These are phyloP conservation scores for Cercocebus atys DNA, from an alignment of 2,113 vertebrate genomes.

Conservation along the genomic window DNA sequence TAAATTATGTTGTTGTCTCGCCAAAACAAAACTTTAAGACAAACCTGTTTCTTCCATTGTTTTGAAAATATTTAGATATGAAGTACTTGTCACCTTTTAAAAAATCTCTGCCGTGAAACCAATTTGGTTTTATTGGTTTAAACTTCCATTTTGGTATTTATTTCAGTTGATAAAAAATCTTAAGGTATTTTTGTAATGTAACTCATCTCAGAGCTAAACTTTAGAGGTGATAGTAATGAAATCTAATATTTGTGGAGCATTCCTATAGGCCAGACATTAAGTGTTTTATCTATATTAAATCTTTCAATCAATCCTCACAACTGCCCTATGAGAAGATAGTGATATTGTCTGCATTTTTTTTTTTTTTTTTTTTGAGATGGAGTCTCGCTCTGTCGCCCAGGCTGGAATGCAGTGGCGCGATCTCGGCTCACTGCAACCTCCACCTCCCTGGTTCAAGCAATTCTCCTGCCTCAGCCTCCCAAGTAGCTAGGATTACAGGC, in stretches of 20 bases:
- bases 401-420: too few species aligned
- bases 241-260: not conserved
- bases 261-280: not conserved
- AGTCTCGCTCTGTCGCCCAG: too few species aligned
- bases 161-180: not conserved
- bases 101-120: not conserved
- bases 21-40: slow-evolving; percentile 24
- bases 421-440: too few species aligned
- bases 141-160: not conserved
- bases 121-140: not conserved
- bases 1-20: not conserved
- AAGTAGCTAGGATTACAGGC: too few species aligned
- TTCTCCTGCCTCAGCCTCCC: too few species aligned
- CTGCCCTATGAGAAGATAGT: not conserved
- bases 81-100: not conserved
- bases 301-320: not conserved
- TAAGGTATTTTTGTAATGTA: slow-evolving; percentile 4
- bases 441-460: too few species aligned
- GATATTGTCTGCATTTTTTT: not conserved
- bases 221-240: not conserved
- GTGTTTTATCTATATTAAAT: not conserved
- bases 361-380: too few species aligned
- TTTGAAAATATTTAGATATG: slow-evolving; percentile 21
- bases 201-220: not conserved
- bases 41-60: not conserved